Base-by-base conservation (phyloP, 2,113 vertebrate genomes). In the Centropristis striata region DNA sequence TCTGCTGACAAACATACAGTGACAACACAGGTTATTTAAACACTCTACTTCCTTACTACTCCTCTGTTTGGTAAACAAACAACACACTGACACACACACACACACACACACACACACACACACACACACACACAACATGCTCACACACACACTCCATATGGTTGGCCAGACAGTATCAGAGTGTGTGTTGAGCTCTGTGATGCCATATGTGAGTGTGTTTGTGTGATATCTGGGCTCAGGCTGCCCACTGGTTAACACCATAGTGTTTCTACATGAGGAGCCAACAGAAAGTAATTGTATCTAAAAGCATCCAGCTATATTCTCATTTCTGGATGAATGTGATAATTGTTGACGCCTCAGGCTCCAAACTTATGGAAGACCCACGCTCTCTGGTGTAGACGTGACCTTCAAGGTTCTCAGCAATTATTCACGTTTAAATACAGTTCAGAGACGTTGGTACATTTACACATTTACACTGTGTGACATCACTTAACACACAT, bases 31-130 rank as follows among this genome's bases (percentile, higher is more conserved):
- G 55, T 37, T 71, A 32, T 39, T 80, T 67, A 55, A 76, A 84
- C 77, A 63, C 65, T 46, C 32, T n/a, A 20, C 18, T 49, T 70
- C 41, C 64, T 79, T 80, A n/a, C n/a, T 37, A 80, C 60, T 21
- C 37, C 23, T 69, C 50, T 68, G 49, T 77, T 81, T 73, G 77
- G 39, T 77, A 67, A 76, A 87, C 61, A 86, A 71, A 83, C 63
- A 47, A 37, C 32, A 59, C 57, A 39, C 32, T n/a, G n/a, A n/a
- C n/a, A n/a, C n/a, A n/a, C n/a, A n/a, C n/a, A n/a, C 59, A 75
- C 36, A 61, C 46, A 36, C 53, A 63, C 69, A 68, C 66, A 49
- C 46, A n/a, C 63, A 47, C 50, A 37, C 32, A 59, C 57, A 39
- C 32, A 49, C n/a, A 36, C 16, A 64, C 42, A 64, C 44, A 66